Base-by-base conservation (phyloP, 2,888 invertebrate genomes). In the Platypus cylindrus region DNA sequence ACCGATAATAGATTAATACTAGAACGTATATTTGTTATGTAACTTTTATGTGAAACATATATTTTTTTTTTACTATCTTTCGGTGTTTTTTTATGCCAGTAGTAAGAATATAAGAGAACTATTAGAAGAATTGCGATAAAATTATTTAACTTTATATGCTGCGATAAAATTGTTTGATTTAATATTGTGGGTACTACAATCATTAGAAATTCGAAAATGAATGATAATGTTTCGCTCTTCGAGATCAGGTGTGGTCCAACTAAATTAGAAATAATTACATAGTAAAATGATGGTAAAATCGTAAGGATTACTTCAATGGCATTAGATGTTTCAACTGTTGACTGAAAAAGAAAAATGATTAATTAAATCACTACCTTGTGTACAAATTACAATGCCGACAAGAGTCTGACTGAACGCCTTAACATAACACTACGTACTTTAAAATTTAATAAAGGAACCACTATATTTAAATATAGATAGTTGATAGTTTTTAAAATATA, bases 1-100 rank as follows among this genome's bases (percentile, higher is more conserved):
- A 73, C 72, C 3, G 90, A 84, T 29, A 81, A 67, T 7, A 86
- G 56, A 53, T 78, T 80, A 1, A 78, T 75, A 3, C 77, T 63
- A 0, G 79, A 75, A 45, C 89, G 68, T 32, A 75, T 63, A 49
- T 76, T 68, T 5, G 85, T 78, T 39, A 90, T 63, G 30, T 72
- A 68, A 32, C 41, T 46, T 17, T 38, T 38, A 12, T 17, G 13
- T 16, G 13, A 16, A 17, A 28, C 30, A 2, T 3, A 5, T 14
- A 27, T 33, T 15, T 18, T 11, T 34, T 17, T 18, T 29, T 27
- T 27, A 7, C 22, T 35, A 22, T 33, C 25, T 22, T 7, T 23
- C 13, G 25, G 22, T 11, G 15, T 14, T 20, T 17, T 15, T 32
- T 20, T 11, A 16, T 28, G 5, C 4, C 13, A 20, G 16, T 16